Evolutionary conservation across 2,797 vertebrate genomes (phyloP), one percentile per base, ranked within the genome.

Genomic region (Chaetodon trifasciatus): DNA sequence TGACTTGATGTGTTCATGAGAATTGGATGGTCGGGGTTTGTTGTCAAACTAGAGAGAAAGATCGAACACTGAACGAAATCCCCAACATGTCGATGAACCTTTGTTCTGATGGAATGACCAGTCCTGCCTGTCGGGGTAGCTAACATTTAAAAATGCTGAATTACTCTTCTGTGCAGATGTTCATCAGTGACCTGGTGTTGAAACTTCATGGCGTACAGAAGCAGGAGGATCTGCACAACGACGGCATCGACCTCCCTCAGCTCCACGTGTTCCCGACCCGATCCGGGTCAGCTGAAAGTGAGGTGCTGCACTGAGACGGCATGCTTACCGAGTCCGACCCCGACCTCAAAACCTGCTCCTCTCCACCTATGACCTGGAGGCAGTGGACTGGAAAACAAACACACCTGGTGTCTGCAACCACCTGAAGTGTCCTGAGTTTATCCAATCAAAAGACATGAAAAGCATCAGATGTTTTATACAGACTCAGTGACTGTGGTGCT

Each of bases 201-300:
- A 95, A 92, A 87, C 88, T 95, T 82, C 86, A 93, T 12, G 94
- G 95, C 9, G 90, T 95, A 32, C 93, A 94, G 1, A 96, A 95
- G 85, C 90, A 96, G 86, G 92, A 95, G 1, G 93, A 94, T 55
- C 91, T 96, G 67, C 94, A 95, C 90, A 95, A 86, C 1, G 84
- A 94, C 74, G 94, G 95, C 85, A 87, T 95, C 17, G 94, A 92
- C 73, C 95, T 91, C 23, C 84, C 90, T 8, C 92, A 94, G 71
- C 92, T 93, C 17, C 90, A 93, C 83, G 76, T 91, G 74, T 88
- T 74, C 85, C 76, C 91, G 10, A 69, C 82, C 61, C 87, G 81
- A 15, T 61, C 90, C 2, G 74, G 70, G 15, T 88, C 91, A 7
- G 72, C 80, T 7, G 79, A 92, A 56, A 37, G 82, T 21, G 88